Evolutionary conservation across 1,140 invertebrate genomes (phyloP).

Genomic region (Apis dorsata): DNA sequence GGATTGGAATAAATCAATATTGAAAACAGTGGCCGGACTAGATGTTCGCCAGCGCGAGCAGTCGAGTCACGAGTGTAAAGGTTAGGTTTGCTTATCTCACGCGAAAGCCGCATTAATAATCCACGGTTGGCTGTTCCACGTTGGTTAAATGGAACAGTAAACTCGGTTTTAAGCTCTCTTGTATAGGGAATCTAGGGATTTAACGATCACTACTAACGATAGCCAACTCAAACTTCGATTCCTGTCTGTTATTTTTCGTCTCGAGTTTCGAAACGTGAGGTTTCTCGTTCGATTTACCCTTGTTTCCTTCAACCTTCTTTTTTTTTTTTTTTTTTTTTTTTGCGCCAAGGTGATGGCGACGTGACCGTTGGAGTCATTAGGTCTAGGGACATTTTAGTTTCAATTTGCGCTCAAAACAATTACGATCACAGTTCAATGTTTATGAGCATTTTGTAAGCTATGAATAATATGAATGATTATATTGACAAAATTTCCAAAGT

Average conservation of each 20-base stretch:
- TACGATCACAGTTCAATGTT: too few relatives aligned
- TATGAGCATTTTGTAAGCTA: too few relatives aligned
- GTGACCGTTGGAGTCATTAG: too few relatives aligned
- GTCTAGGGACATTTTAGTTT: too few relatives aligned
- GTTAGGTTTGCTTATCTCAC: conserved; percentile 49
- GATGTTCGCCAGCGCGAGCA: conserved; percentile 8
- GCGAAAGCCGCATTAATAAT: conserved; percentile 50
- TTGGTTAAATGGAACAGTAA: conserved; percentile 24
- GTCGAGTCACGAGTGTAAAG: conserved; percentile 38
- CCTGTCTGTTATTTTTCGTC: neutral
- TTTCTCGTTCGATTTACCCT: neutral
- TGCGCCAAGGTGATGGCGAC: neutral
- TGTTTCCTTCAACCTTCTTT: too few relatives aligned
- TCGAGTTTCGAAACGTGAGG: neutral
- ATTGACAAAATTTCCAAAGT: too few relatives aligned
- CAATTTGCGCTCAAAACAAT: neutral
- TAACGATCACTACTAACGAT: conserved; percentile 25
- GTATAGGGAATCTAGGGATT: conserved; percentile 21
- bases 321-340: too few relatives aligned
- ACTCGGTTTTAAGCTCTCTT: conserved; percentile 1
- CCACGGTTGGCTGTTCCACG: neutral
- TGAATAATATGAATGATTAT: too few relatives aligned
- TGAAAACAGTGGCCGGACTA: neutral
- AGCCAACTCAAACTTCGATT: neutral
- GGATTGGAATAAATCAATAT: conserved; percentile 40